phyloP scores from a whole-genome alignment of 2,113 vertebrate species.

The Phoxinus phoxinus region DNA sequence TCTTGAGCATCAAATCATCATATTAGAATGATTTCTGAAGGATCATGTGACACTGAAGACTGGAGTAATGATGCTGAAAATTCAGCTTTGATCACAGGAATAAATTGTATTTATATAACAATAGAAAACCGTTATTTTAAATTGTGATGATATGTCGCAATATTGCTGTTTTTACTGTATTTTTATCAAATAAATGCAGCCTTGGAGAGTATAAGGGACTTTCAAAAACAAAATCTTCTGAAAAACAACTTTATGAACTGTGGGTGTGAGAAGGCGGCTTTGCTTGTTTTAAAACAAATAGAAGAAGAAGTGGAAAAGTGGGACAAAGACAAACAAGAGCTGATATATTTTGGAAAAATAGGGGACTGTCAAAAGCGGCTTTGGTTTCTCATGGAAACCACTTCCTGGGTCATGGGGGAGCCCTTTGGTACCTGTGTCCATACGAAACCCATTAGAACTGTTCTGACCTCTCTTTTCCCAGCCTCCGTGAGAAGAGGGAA shows the following conservation, averaged over 20 bases:
- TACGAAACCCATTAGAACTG: constrained; percentile 73
- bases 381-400: constrained; percentile 73
- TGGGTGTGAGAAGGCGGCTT: constrained; percentile 8
- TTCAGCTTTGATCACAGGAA: too few relatives aligned
- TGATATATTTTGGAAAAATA: constrained; percentile 61
- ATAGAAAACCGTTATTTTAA: neutral
- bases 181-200: neutral
- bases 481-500: constrained; percentile 67
- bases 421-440: constrained; percentile 72
- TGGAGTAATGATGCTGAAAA: neutral
- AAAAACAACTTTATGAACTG: neutral
- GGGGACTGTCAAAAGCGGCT: constrained; percentile 60
- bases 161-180: neutral
- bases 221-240: neutral
- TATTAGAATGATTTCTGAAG: neutral
- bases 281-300: neutral
- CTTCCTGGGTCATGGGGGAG: constrained; percentile 59
- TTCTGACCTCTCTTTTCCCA: constrained; percentile 65
- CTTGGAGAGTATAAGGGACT: neutral
- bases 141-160: neutral
- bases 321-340: constrained; percentile 29
- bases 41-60: neutral
- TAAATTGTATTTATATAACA: neutral
- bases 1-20: neutral
- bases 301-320: constrained; percentile 35